A percentile compares a stretch with the other conserved stretches of the same genome.
phyloP scores from a whole-genome alignment of 2,888 invertebrate species.

The Andrena minutula region DNA sequence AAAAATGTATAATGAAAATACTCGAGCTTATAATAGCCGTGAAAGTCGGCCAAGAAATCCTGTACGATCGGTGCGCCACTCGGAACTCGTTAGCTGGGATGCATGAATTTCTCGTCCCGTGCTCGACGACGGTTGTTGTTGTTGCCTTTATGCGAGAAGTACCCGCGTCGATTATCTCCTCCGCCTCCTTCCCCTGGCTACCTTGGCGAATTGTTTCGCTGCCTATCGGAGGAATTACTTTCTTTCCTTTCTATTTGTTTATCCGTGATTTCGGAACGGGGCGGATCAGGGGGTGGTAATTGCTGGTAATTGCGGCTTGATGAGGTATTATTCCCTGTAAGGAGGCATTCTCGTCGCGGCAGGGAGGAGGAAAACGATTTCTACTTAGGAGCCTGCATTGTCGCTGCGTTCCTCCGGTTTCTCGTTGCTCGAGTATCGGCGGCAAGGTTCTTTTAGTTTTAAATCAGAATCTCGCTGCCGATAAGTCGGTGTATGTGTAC shows the following conservation, averaged over 20 bases:
- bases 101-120: constrained; percentile 47
- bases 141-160: constrained; percentile 30
- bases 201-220: constrained; percentile 20
- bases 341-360: too few species aligned
- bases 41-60: constrained; percentile 63
- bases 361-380: background rate
- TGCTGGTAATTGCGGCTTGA: constrained; percentile 29
- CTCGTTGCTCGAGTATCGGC: too few species aligned
- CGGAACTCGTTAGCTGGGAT: constrained; percentile 52
- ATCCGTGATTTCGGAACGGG: constrained; percentile 14
- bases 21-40: constrained; percentile 63
- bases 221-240: background rate
- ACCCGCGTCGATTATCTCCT: constrained; percentile 10
- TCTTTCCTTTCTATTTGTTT: constrained; percentile 13
- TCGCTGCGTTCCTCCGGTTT: background rate
- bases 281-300: constrained; percentile 12
- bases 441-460: too few species aligned
- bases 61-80: constrained; percentile 38
- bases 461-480: too few species aligned
- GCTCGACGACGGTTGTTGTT: constrained; percentile 28
- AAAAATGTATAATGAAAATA: constrained; percentile 66
- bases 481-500: too few species aligned
- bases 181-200: constrained; percentile 4
- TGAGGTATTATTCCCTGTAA: constrained; percentile 16
- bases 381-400: background rate